These are phyloP conservation scores for Hirtodrosophila duncani DNA, from an alignment of 2,888 invertebrate species.

Conservation along the genomic window DNA sequence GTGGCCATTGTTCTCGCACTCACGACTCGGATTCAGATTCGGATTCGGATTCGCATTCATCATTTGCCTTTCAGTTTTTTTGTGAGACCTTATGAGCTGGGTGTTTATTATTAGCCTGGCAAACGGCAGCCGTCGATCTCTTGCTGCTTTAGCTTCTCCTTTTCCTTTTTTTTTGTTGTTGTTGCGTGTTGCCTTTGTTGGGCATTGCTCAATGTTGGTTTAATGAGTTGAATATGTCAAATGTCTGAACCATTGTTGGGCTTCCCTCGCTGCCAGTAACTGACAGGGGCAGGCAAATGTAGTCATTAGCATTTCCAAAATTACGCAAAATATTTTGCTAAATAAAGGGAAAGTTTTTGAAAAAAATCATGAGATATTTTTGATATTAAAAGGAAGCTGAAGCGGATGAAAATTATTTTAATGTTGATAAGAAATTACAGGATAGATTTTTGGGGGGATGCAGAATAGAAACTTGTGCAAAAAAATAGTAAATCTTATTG, in stretches of 20 bases:
- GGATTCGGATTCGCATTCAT: conserved; percentile 54
- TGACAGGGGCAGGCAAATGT: conserved; percentile 37
- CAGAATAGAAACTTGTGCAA: too few relatives aligned
- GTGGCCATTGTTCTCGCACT: conserved; percentile 66
- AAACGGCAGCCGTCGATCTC: conserved; percentile 52
- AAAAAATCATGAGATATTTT: too few relatives aligned
- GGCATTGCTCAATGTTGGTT: conserved; percentile 46
- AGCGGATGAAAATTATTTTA: too few relatives aligned
- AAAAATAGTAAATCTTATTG: too few relatives aligned
- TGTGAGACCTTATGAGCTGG: too few relatives aligned
- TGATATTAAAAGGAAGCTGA: too few relatives aligned
- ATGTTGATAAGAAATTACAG: too few relatives aligned
- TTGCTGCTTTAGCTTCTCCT: conserved; percentile 13
- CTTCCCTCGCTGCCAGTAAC: conserved; percentile 2
- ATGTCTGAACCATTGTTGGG: conserved; percentile 8
- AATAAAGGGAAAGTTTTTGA: conserved; percentile 10
- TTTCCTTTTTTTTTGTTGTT: conserved; percentile 7
- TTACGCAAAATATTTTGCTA: conserved; percentile 52
- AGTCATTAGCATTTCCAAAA: conserved; percentile 57
- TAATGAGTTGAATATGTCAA: conserved; percentile 73
- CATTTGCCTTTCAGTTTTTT: conserved; percentile 41
- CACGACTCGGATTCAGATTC: too few relatives aligned
- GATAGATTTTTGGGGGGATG: too few relatives aligned
- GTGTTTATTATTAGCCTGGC: conserved; percentile 70
- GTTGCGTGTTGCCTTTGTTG: conserved; percentile 36